Evolutionary conservation across 2,888 invertebrate genomes (phyloP), one percentile per base, ranked within the genome.

Genomic region (Lapara coniferarum): DNA sequence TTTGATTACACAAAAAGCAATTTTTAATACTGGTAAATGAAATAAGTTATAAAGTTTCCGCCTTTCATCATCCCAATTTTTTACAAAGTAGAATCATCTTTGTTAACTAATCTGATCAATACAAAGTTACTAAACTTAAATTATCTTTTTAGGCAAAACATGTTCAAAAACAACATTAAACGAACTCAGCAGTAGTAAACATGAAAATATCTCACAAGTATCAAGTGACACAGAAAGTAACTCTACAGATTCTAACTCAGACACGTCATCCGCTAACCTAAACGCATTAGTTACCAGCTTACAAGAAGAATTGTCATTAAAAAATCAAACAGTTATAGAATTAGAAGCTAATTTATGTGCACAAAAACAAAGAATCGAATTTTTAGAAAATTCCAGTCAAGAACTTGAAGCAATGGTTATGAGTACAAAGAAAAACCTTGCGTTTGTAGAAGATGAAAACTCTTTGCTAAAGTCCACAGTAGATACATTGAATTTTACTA

Each of bases 201-300:
- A n/a, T n/a, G 52, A 53, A 6, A 66, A 53, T 66, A 44, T 66
- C 10, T 19, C 66, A 10, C 53, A 66, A 74, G 85, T 89, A 46
- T 85, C 86, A 73, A 91, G 88, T 78, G 90, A 89, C 72, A 85
- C 75, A 71, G 91, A 90, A 74, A 83, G 75, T 69, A 89, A 84
- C 77, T 74, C 82, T 67, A 72, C 74, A 19, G 77, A 79, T 70
- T 53, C 81, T 55, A 83, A 84, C 66, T 79, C 81, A 37, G 77
- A 80, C 63, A 81, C 80, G 66, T 56, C 75, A 30, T 71, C 78
- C 2, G 74, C 77, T 55, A 78, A 74, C 70, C 73, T 77, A 66
- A 82, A 82, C 69, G 76, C 81, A 30, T 73, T 85, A 57, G 71
- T 85, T 2, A 70, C 71, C 63, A 83, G 84, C 57, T 74, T 89